These are phyloP conservation scores for Peribatodes rhomboidaria DNA, from an alignment of 2,888 invertebrate species.

Conservation along the genomic window DNA sequence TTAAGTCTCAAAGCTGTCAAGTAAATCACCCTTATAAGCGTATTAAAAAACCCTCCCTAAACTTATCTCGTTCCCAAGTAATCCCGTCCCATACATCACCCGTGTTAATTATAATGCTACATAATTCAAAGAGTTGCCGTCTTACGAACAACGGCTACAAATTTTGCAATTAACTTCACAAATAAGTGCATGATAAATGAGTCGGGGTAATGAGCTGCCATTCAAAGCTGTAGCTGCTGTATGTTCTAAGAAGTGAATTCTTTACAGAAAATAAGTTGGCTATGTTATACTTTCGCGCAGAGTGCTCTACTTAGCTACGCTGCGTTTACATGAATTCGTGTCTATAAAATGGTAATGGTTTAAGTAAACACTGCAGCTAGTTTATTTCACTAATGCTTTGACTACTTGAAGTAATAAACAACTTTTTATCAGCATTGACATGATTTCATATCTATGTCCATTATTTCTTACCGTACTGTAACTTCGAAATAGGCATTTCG, in stretches of 20 bases:
- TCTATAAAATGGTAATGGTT: too few species aligned
- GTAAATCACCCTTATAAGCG: slow-evolving; percentile 11
- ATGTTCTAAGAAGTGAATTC: slow-evolving; percentile 24
- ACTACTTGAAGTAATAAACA: too few species aligned
- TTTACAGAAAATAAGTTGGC: slow-evolving; percentile 13
- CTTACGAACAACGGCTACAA: slow-evolving; percentile 46
- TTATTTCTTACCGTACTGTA: too few species aligned
- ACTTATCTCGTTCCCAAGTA: slow-evolving; percentile 28
- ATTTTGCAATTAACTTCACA: slow-evolving; percentile 51
- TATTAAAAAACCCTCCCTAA: slow-evolving; percentile 21
- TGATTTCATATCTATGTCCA: too few species aligned
- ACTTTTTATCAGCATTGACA: too few species aligned
- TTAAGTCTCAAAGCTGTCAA: neutral
- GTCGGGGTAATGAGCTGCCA: slow-evolving; percentile 42
- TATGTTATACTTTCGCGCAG: neutral
- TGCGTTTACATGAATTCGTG: neutral
- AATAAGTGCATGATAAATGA: slow-evolving; percentile 51
- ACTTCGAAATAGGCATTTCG: too few species aligned
- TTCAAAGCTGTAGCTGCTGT: slow-evolving; percentile 28
- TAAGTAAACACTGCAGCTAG: too few species aligned
- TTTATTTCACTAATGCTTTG: too few species aligned
- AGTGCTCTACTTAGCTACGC: neutral
- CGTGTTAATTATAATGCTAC: slow-evolving; percentile 47
- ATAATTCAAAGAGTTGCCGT: slow-evolving; percentile 45
- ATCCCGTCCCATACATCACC: slow-evolving; percentile 44